A percentile compares a stretch with the other conserved stretches of the same genome.
Conservation (phyloP, 2,888 invertebrate genomes). For the Sisyra terminalis region DNA sequence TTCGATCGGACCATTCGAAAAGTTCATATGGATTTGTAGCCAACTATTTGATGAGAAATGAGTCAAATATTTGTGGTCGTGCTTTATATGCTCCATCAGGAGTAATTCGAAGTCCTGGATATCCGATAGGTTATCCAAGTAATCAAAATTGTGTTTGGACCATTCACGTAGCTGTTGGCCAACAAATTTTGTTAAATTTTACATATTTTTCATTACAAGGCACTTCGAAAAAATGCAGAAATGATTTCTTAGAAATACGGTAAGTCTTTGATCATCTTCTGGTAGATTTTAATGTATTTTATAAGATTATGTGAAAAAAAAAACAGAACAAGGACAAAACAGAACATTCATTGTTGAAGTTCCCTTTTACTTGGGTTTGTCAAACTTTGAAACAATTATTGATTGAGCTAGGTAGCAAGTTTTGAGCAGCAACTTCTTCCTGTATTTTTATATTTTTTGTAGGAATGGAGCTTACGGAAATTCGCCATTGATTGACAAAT, state of each 20-base stretch:
- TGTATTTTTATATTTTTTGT: slow-evolving; percentile 14
- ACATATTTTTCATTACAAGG: too few relatives aligned
- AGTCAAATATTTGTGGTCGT: slow-evolving; percentile 53
- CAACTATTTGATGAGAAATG: slow-evolving; percentile 48
- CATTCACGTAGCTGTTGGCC: slow-evolving; percentile 49
- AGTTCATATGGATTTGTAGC: slow-evolving; percentile 53
- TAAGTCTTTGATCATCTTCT: too few relatives aligned
- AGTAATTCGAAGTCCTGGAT: slow-evolving; percentile 57
- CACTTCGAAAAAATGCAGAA: too few relatives aligned
- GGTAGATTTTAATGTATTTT: too few relatives aligned
- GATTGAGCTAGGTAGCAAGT: too few relatives aligned
- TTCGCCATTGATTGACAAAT: slow-evolving; percentile 65
- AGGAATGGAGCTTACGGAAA: slow-evolving; percentile 60
- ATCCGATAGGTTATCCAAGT: slow-evolving; percentile 53
- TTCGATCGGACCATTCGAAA: slow-evolving; percentile 43
- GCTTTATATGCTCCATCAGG: slow-evolving; percentile 48
- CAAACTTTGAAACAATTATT: too few relatives aligned
- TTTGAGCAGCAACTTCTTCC: too few relatives aligned
- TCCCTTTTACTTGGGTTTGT: too few relatives aligned
- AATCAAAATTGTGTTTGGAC: slow-evolving; percentile 67
- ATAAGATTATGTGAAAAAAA: too few relatives aligned
- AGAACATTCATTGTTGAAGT: too few relatives aligned
- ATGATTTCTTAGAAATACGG: too few relatives aligned
- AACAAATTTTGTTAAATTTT: slow-evolving; percentile 55
- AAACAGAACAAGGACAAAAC: too few relatives aligned